phyloP scores from a whole-genome alignment of 2,113 vertebrate genomes.

The Notarius quadriscutis region DNA sequence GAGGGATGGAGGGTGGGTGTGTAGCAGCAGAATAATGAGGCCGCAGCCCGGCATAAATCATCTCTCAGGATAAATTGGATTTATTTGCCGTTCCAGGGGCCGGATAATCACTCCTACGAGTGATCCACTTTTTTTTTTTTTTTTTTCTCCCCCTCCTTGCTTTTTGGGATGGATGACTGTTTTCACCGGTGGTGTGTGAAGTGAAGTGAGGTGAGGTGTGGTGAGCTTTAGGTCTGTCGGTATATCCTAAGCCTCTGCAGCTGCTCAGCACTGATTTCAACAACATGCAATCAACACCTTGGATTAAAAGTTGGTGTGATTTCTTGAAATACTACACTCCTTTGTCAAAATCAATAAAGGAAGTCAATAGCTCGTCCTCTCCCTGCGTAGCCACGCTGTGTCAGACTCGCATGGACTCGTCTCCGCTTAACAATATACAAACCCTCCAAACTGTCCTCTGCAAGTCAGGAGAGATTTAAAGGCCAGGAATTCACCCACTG shows the following conservation, averaged over 20 bases:
- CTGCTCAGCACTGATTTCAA: slow-evolving; percentile 48
- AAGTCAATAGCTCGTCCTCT: slow-evolving; percentile 50
- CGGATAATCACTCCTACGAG: slow-evolving; percentile 48
- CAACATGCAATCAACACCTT: slow-evolving; percentile 53
- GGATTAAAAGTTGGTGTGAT: slow-evolving; percentile 61
- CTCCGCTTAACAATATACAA: not conserved
- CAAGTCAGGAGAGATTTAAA: not conserved
- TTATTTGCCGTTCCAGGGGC: slow-evolving; percentile 49
- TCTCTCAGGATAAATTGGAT: slow-evolving; percentile 52
- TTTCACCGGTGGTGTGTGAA: slow-evolving; percentile 24
- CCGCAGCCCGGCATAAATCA: slow-evolving; percentile 44
- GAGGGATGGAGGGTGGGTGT: not conserved
- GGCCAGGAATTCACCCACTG: not conserved
- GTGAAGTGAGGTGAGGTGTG: slow-evolving; percentile 28
- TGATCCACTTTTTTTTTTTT: slow-evolving; percentile 33
- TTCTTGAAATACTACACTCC: slow-evolving; percentile 52
- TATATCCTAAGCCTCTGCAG: slow-evolving; percentile 50
- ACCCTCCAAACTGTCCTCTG: not conserved
- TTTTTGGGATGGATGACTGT: slow-evolving; percentile 19
- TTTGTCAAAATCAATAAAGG: slow-evolving; percentile 56
- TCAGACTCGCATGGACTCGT: not conserved
- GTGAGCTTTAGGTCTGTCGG: slow-evolving; percentile 15
- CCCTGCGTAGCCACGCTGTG: slow-evolving; percentile 5
- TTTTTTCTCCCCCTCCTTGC: not conserved
- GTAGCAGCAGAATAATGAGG: slow-evolving; percentile 44